These are phyloP conservation scores for Lasius fuliginosus DNA, from an alignment of 2,888 invertebrate species.

Conservation along the genomic window DNA sequence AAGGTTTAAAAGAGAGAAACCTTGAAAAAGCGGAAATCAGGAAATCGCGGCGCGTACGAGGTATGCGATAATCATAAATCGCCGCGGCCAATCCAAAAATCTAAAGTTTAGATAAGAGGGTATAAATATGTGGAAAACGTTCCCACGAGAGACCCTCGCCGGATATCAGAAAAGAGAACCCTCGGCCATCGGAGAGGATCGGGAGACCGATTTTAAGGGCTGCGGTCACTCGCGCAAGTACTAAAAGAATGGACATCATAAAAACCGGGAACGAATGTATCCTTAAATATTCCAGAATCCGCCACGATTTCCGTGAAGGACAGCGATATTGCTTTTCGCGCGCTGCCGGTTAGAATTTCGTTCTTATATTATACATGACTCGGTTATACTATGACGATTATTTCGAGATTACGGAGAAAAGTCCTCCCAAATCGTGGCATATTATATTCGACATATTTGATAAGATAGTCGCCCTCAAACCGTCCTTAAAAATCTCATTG, in stretches of 20 bases:
- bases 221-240: conserved; percentile 33
- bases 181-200: conserved; percentile 50
- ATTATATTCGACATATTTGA: not conserved
- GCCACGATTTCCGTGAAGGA: conserved; percentile 18
- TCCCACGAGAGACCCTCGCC: conserved; percentile 77
- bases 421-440: not conserved
- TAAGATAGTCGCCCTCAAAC: not conserved
- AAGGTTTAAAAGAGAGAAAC: conserved; percentile 23
- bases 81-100: conserved; percentile 74
- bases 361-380: conserved; percentile 10
- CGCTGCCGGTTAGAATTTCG: conserved; percentile 20
- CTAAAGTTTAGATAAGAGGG: conserved; percentile 77
- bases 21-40: conserved; percentile 33
- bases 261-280: conserved; percentile 57
- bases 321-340: conserved; percentile 6
- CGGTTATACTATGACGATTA: not conserved
- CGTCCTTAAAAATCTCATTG: not conserved
- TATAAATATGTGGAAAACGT: conserved; percentile 85
- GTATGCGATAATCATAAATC: conserved; percentile 74
- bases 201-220: conserved; percentile 64
- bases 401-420: not conserved
- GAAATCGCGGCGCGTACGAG: conserved; percentile 55
- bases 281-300: conserved; percentile 52
- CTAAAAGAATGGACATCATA: conserved; percentile 65
- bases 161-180: conserved; percentile 40